phyloP scores from a whole-genome alignment of 2,113 vertebrate species.

The Marmota monax region DNA sequence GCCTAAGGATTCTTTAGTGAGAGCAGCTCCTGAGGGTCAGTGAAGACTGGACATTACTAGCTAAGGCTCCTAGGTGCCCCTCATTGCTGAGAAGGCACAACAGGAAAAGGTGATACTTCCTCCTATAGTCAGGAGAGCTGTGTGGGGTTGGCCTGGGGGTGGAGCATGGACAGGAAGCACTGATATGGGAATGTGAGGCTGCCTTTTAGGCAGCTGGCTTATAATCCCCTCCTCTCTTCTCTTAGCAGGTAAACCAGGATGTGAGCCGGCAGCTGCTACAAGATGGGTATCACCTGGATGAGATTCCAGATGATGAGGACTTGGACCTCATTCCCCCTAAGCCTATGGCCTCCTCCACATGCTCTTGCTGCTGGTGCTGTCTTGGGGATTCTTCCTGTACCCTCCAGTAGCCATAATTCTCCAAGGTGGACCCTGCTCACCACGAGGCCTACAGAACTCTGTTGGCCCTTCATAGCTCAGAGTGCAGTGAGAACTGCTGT shows the following conservation, averaged over 20 bases:
- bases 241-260: slow-evolving; percentile 95
- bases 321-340: slow-evolving; percentile 98
- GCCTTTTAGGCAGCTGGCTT: slow-evolving; percentile 17
- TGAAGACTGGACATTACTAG: background rate
- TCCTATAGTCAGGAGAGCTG: background rate
- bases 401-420: slow-evolving; percentile 89
- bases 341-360: slow-evolving; percentile 91
- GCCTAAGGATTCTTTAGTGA: background rate
- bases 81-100: background rate
- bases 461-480: background rate
- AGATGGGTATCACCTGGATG: slow-evolving; percentile 97
- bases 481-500: background rate
- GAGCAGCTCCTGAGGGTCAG: background rate
- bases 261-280: slow-evolving; percentile 95
- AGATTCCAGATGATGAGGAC: slow-evolving; percentile 97
- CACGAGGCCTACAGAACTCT: background rate
- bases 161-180: background rate
- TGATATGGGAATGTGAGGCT: background rate
- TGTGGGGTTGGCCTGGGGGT: background rate
- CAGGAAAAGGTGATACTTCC: background rate
- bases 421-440: slow-evolving; percentile 56
- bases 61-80: background rate
- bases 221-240: background rate
- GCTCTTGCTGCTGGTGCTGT: slow-evolving; percentile 93
- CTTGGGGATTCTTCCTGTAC: slow-evolving; percentile 89